phyloP scores from a whole-genome alignment of 2,113 vertebrate genomes.

The Tragelaphus scriptus region DNA sequence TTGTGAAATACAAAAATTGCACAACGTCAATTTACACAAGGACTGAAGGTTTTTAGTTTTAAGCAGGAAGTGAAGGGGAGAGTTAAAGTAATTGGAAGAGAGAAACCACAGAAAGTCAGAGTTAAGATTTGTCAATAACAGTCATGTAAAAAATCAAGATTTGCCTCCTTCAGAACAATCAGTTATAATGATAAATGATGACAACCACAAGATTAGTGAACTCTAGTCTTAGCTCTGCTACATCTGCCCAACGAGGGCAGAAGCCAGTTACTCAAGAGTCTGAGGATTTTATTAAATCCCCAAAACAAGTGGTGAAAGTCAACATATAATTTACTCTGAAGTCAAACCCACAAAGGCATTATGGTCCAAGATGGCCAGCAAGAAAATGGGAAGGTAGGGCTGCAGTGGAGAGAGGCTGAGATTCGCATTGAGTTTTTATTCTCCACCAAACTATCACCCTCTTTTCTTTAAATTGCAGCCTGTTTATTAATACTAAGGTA shows the following conservation, averaged over 20 bases:
- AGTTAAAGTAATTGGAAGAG: background rate
- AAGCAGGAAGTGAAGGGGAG: background rate
- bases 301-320: background rate
- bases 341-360: background rate
- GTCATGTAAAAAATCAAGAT: background rate
- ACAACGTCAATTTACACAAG: conserved; percentile 16
- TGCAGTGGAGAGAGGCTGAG: background rate
- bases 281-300: background rate
- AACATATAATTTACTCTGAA: background rate
- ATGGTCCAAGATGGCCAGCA: background rate
- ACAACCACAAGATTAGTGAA: background rate
- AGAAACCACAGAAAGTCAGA: background rate
- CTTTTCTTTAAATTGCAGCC: background rate
- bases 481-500: background rate
- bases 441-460: background rate
- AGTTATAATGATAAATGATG: background rate
- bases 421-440: background rate
- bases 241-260: background rate
- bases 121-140: background rate
- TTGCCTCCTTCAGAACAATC: background rate
- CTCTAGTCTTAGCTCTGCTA: background rate
- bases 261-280: background rate
- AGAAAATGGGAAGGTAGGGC: background rate
- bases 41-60: background rate
- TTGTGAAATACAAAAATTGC: conserved; percentile 54